Evolutionary conservation across 2,888 invertebrate species (phyloP).

Genomic region (Nymphalis polychloros): DNA sequence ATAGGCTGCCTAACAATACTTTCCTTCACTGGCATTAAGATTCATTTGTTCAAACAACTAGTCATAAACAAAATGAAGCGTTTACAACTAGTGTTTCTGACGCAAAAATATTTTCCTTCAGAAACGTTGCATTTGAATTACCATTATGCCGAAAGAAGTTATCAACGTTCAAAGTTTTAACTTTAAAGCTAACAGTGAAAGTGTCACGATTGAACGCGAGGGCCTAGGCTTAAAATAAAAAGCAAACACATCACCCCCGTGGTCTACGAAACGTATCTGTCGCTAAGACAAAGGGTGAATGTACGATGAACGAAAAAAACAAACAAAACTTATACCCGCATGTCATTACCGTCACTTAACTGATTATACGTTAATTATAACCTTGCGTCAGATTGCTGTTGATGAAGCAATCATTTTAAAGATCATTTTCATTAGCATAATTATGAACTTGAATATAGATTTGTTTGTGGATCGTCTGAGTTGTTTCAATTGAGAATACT

Average conservation of each 20-base stretch:
- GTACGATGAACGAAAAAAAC: conserved; percentile 61
- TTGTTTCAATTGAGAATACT: conserved; percentile 15
- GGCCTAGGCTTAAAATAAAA: conserved; percentile 27
- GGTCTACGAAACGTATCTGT: conserved; percentile 38
- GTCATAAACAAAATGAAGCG: too few species aligned
- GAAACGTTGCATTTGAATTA: too few species aligned
- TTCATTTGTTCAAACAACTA: too few species aligned
- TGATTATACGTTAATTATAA: conserved; percentile 75
- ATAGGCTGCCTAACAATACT: too few species aligned
- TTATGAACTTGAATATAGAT: conserved; percentile 34
- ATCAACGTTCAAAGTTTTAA: too few species aligned
- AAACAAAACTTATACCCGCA: conserved; percentile 64
- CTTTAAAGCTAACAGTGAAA: too few species aligned
- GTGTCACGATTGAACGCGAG: neutral
- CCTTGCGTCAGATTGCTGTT: conserved; percentile 75
- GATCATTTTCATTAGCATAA: conserved; percentile 47
- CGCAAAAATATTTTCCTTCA: too few species aligned
- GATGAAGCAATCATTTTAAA: conserved; percentile 61
- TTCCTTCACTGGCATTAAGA: too few species aligned
- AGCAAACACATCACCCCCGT: conserved; percentile 29
- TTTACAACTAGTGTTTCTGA: too few species aligned
- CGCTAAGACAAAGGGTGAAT: conserved; percentile 62
- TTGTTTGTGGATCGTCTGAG: conserved; percentile 28
- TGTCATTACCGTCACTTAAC: conserved; percentile 78
- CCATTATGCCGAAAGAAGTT: too few species aligned